Evolutionary conservation across 2,888 invertebrate genomes (phyloP).

Genomic region (Exephanes ischioxanthus): DNA sequence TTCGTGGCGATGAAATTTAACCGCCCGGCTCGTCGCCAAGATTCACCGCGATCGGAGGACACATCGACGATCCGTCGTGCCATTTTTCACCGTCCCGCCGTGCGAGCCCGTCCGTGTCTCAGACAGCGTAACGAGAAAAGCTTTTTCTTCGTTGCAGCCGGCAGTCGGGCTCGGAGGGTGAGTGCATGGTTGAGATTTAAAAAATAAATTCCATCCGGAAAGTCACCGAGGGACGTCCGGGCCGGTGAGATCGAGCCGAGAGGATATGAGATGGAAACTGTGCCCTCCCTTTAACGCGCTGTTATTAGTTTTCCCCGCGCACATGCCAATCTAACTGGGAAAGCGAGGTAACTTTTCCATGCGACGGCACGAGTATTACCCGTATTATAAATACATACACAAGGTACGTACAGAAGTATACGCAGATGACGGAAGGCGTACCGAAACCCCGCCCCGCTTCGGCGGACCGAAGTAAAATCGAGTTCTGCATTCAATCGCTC

Average conservation of each 20-base stretch:
- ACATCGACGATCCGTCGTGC: slow-evolving; percentile 22
- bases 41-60: slow-evolving; percentile 27
- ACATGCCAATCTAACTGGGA: slow-evolving; percentile 81
- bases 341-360: slow-evolving; percentile 79
- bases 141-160: background rate
- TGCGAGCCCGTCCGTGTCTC: background rate
- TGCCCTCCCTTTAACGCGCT: slow-evolving; percentile 60
- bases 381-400: slow-evolving; percentile 42
- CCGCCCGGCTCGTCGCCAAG: background rate
- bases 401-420: slow-evolving; percentile 20
- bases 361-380: slow-evolving; percentile 57
- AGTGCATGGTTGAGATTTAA: slow-evolving; percentile 5
- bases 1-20: background rate
- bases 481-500: slow-evolving; percentile 73
- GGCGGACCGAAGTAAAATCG: slow-evolving; percentile 70
- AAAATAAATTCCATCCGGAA: slow-evolving; percentile 25
- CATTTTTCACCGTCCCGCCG: slow-evolving; percentile 12
- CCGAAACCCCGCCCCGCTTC: background rate
- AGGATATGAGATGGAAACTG: slow-evolving; percentile 82
- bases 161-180: background rate
- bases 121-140: slow-evolving; percentile 21
- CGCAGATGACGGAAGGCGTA: slow-evolving; percentile 48
- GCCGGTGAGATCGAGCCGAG: slow-evolving; percentile 74
- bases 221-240: slow-evolving; percentile 21
- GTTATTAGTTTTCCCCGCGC: slow-evolving; percentile 71